Evolutionary conservation across 1,140 invertebrate species (phyloP).

Genomic region (Thaumatotibia leucotreta): DNA sequence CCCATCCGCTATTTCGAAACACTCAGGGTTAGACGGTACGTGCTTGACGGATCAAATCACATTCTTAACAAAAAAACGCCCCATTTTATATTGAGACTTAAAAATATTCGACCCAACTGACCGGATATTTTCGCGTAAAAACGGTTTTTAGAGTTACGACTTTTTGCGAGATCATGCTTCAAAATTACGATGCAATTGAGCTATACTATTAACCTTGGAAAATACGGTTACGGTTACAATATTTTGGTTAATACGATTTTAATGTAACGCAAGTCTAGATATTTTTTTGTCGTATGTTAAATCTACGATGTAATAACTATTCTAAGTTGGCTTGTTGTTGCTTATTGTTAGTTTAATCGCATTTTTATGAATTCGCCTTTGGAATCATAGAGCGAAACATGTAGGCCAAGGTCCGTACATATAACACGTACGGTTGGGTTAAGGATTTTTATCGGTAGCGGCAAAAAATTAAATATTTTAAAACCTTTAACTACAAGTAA

Average conservation of each 20-base stretch:
- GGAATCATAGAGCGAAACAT: slow-evolving; percentile 1
- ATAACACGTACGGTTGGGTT: slow-evolving; percentile 11
- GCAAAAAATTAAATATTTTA: slow-evolving; percentile 7
- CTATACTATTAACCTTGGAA: not conserved
- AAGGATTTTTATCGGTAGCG: not conserved
- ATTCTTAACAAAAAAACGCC: not conserved
- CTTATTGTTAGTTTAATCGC: not conserved
- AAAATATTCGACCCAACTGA: not conserved
- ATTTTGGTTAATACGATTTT: not conserved
- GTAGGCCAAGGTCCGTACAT: slow-evolving; percentile 1
- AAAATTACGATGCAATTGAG: not conserved
- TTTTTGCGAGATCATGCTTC: not conserved
- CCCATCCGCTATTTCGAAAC: slow-evolving; percentile 9
- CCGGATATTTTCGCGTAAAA: not conserved
- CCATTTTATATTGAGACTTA: not conserved
- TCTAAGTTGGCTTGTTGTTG: not conserved
- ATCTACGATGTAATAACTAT: not conserved
- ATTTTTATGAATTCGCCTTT: slow-evolving; percentile 11
- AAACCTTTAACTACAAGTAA: not conserved
- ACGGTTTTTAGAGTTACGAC: no score
- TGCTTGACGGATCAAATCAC: slow-evolving; percentile 4
- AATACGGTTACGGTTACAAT: not conserved
- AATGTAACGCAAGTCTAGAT: not conserved
- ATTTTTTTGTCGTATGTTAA: not conserved
- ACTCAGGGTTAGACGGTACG: slow-evolving; percentile 5